Base-by-base conservation (phyloP, 37 sponge, comb jelly and placozoan species). In the Oopsacas minuta region DNA sequence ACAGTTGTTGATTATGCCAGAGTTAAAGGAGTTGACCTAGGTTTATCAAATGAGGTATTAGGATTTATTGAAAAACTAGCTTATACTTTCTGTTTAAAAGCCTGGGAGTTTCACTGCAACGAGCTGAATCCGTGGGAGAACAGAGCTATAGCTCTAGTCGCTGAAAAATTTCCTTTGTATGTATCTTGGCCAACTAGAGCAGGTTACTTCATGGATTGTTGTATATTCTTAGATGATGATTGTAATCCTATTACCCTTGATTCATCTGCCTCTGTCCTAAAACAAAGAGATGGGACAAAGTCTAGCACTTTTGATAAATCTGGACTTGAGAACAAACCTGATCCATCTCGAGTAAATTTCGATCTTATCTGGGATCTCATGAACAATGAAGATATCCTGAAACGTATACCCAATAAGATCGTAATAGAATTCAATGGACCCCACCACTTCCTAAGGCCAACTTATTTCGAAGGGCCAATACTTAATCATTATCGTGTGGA, bases 351-450 rank as follows among this genome's bases (percentile, higher is more conserved):
- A 8, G 49, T 42, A 8, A 15, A 42, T 15, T 61, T 61, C 22
- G 75, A 61, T 10, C 22, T 25, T 20, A 61, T 61, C 28, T 61
- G 75, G 75, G 30, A 61, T 61, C 17, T 61, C 1, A 3, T 61
- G 75, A 61, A 61, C 20, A 25, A 10, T 10, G 28, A 10, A 61
- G 22, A 61, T 3, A 61, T 61, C 30, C 30, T 61, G 22, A 61
- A 61, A n/a, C 32, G 22, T 61, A 34, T 61, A 10, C 75, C 20
- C 1, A 61, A 10, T 10, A 61, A 61, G 75, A 61, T 61, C 30
- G 22, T n/a, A 61, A 61, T 61, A 32, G 75, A 61, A 34, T 61
- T 61, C 75, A 61, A 61, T 61, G 75, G 75, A 5, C 75, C 75
- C 20, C 28, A 61, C 30, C 75, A 61, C 28, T 61, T 61, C 28